phyloP scores from a whole-genome alignment of 2,113 vertebrate genomes.

The Odontophorus gujanensis region DNA sequence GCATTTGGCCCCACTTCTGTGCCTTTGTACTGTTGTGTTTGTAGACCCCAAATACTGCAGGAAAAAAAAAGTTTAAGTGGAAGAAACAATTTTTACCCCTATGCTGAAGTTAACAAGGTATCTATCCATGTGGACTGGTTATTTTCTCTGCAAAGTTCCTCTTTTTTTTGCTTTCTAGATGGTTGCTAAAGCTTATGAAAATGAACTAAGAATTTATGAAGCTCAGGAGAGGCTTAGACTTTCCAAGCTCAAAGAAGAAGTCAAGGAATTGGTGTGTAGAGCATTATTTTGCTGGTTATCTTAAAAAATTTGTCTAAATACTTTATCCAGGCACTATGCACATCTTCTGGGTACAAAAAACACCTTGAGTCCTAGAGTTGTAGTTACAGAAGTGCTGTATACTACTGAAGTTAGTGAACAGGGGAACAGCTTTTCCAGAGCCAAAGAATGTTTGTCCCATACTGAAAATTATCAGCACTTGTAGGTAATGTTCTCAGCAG shows the following conservation, averaged over 20 bases:
- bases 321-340: neutral
- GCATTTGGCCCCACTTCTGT: neutral
- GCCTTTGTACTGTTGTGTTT: neutral
- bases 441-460: too few species aligned
- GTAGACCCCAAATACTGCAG: neutral
- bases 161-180: slow-evolving; percentile 69
- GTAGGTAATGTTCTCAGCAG: neutral
- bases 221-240: slow-evolving; percentile 76
- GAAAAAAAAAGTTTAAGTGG: neutral
- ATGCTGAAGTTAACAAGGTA: neutral
- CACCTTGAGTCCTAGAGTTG: neutral
- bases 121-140: neutral
- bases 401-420: neutral
- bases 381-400: neutral
- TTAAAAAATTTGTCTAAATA: neutral
- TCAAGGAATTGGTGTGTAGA: slow-evolving; percentile 75
- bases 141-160: neutral
- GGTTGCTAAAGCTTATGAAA: slow-evolving; percentile 80
- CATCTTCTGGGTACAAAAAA: neutral
- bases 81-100: neutral
- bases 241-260: slow-evolving; percentile 72
- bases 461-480: neutral
- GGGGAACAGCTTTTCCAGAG: neutral
- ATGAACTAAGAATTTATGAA: slow-evolving; percentile 83
- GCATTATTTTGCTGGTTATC: neutral